These are phyloP conservation scores for Drosophila repleta DNA, from an alignment of 1,140 invertebrate species.

Conservation along the genomic window DNA sequence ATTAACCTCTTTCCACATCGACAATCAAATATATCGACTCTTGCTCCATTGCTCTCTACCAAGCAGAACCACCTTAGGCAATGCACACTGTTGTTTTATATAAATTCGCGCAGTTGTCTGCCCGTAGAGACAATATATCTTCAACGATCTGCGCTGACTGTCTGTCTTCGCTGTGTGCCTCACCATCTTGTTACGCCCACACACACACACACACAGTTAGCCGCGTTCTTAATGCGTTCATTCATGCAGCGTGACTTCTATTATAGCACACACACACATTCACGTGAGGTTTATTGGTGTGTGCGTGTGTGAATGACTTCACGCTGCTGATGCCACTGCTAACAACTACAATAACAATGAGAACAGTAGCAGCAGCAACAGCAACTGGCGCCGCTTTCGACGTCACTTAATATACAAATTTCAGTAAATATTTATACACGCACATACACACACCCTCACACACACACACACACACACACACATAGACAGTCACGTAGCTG, in stretches of 20 bases:
- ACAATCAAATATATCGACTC: constrained; percentile 1
- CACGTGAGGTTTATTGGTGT: constrained; percentile 5
- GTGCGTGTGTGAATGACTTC: constrained; percentile 33
- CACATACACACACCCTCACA: constrained; percentile 12
- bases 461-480: constrained; percentile 15
- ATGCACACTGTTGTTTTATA: constrained; percentile 4
- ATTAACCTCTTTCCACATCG: background rate
- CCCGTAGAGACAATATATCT: background rate
- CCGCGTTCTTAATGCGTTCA: constrained; percentile 49
- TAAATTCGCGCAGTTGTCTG: background rate
- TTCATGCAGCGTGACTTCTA: constrained; percentile 72
- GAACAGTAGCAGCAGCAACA: background rate
- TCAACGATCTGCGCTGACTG: background rate
- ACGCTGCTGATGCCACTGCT: constrained; percentile 57
- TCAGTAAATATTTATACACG: constrained; percentile 77
- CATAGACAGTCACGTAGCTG: constrained; percentile 18
- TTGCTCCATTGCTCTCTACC: background rate
- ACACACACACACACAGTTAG: constrained; percentile 32
- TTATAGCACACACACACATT: constrained; percentile 34
- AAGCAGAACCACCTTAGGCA: background rate
- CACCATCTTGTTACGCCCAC: background rate
- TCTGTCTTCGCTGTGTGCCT: background rate
- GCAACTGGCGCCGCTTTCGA: constrained; percentile 52
- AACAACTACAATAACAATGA: constrained; percentile 48
- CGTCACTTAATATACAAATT: constrained; percentile 82